Base-by-base conservation (phyloP, 2,797 vertebrate genomes). In the Miopithecus talapoin region DNA sequence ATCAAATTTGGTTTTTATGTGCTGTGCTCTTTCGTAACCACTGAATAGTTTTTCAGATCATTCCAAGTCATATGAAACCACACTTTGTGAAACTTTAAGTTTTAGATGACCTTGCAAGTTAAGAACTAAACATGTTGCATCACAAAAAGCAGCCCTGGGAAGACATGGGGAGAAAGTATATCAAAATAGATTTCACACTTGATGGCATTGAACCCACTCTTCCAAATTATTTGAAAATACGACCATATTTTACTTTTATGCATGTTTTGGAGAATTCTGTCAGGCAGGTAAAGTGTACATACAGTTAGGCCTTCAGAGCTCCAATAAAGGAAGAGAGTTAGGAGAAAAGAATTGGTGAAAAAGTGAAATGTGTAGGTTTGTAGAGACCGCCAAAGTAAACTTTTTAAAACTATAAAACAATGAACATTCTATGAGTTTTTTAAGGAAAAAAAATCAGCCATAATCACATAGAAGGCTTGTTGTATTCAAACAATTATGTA, bases 31-130 rank as follows among this genome's bases (percentile, higher is more conserved):
- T 94, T 74, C 26, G 53, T 28, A 79, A 92, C 43, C 91, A 89
- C 68, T 74, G 59, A 95, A 75, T 61, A 75, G 43, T 79, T 93
- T 97, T 92, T 36, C 79, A 92, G 46, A 64, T 91, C 78, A 76
- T 79, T 95, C 83, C 68, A 93, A 97, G 83, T 96, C 91, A 96
- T 84, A 84, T 84, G 92, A 94, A 97, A 89, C 88, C 93, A 92
- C 57, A 93, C 28, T 95, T 96, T 72, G 70, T 84, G 79, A 95
- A 97, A 94, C 93, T 76, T 75, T 28, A 59, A 85, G 46, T 95
- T 97, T 91, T 94, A 95, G 83, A 94, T 91, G 97, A 96, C 79
- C 97, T 80, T 86, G 89, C 91, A 97, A 97, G 80, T 96, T 96
- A 93, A 97, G 72, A 68, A 91, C 46, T 81, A 61, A 68, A 92